These are phyloP conservation scores for Cheilosia variabilis DNA, from an alignment of 2,888 invertebrate genomes.

Conservation along the genomic window DNA sequence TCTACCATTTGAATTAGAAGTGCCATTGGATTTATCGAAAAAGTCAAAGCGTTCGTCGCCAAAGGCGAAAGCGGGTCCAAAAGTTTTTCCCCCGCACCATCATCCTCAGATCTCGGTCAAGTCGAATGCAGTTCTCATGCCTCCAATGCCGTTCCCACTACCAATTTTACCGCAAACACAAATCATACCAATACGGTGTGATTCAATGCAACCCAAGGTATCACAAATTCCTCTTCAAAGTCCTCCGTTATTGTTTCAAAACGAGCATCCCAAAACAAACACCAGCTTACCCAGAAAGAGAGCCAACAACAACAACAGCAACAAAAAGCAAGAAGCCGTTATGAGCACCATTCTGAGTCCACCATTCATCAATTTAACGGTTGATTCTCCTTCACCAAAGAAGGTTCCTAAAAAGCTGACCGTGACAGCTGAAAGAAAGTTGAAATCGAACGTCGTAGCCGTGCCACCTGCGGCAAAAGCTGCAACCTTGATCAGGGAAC, in stretches of 20 bases:
- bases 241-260: constrained; percentile 35
- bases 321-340: constrained; percentile 56
- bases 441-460: not conserved
- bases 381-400: constrained; percentile 32
- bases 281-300: constrained; percentile 37
- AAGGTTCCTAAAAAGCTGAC: constrained; percentile 23
- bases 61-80: constrained; percentile 43
- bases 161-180: constrained; percentile 72
- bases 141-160: constrained; percentile 55
- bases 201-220: constrained; percentile 35
- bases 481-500: constrained; percentile 14
- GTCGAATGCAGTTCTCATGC: constrained; percentile 52
- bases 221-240: constrained; percentile 57
- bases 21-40: constrained; percentile 81
- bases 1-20: constrained; percentile 78
- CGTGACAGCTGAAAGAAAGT: constrained; percentile 1
- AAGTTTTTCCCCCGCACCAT: constrained; percentile 28
- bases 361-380: constrained; percentile 4
- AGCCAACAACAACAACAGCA: constrained; percentile 51
- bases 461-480: not conserved
- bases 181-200: constrained; percentile 61
- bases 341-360: constrained; percentile 6
- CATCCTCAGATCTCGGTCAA: constrained; percentile 67
- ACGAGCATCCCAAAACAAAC: constrained; percentile 24
- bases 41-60: constrained; percentile 77